Base-by-base conservation (phyloP, 2,113 vertebrate species). In the Morone saxatilis region DNA sequence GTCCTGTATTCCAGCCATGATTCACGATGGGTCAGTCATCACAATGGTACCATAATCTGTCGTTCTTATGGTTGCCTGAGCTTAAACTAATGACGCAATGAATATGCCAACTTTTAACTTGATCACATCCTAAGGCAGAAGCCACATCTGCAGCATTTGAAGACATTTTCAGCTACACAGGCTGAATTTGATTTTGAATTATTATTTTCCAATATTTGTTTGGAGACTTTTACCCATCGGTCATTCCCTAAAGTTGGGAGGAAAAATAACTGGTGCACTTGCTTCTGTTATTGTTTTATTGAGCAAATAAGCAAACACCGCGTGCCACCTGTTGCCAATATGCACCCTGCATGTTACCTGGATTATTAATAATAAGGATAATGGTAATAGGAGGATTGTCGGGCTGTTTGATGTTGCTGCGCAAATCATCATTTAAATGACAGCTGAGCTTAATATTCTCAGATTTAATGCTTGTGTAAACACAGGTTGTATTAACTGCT, bases 371-470 rank as follows among this genome's bases (percentile, higher is more conserved):
- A 66, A 72, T 7, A 31, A 31, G 31, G 31, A 31, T 31, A 31
- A 31, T 31, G 31, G 3, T 31, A 31, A 50, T 19, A 6, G 19
- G n/a, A 53, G 43, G n/a, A 31, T 41, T 60, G 38, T 47, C 8
- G 3, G 16, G 16, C 19, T 10, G 36, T 31, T 61, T 65, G 20
- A 25, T 48, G 59, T 19, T 6, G 5, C 16, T 45, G 38, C 43
- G 38, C 50, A 47, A 70, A 73, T 75, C 72, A 70, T 71, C 25
- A 48, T 31, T 89, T 51, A 59, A 31, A 5, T 20, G 9, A 59
- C 36, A 62, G 45, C 48, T 57, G 10, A 78, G 45, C n/a, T 36
- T 54, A 50, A 59, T 73, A 47, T 63, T 84, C 50, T 67, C n/a
- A 1, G 2, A 19, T 61, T 36, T 22, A 59, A 63, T 60, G 53